Base-by-base conservation (phyloP, 2,888 invertebrate species). In the Cyclophora albipunctata region DNA sequence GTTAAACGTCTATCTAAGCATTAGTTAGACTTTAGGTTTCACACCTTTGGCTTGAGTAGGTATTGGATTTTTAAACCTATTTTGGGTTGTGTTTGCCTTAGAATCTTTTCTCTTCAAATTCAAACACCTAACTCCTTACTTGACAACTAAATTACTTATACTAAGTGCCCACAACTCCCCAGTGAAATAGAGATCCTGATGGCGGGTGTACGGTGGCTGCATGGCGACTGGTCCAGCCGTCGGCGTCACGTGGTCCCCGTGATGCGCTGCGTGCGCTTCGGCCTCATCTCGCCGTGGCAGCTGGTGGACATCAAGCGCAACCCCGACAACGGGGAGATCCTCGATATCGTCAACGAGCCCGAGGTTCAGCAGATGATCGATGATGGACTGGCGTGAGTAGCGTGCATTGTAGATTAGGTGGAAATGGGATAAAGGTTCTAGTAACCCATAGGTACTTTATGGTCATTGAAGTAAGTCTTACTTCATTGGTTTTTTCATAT, bases 171-270 rank as follows among this genome's bases (percentile, higher is more conserved):
- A 20, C 20, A 20, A 34, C 43, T 34, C 34, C 56, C 42, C 49
- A 81, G 87, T 55, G 94, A 94, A 78, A 92, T 93, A 85, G 93
- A 95, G 78, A 91, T 95, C 0, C 90, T 95, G 43, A 94, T 95
- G 93, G 91, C 95, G 0, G 95, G 93, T 0, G 92, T 95, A 0
- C 90, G 95, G 33, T 96, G 96, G 96, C 72, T 96, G 34, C 91
- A 92, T 71, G 90, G 92, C 46, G 90, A 94, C 63, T 95, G 94
- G 94, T 68, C 90, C 0, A 79, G 87, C 2, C 89, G 95, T 1
- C 87, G 90, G 33, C 74, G 81, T 33, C 69, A 88, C 55, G 84
- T 92, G 34, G 78, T 91, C 0, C 90, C 92, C 4, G 86, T 95
- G 0, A 86, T 95, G 78, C 86, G 89, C 2, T 94, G 94, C 70